Evolutionary conservation across 2,888 invertebrate genomes (phyloP), one percentile per base, ranked within the genome.

Genomic region (Xylota segnis): DNA sequence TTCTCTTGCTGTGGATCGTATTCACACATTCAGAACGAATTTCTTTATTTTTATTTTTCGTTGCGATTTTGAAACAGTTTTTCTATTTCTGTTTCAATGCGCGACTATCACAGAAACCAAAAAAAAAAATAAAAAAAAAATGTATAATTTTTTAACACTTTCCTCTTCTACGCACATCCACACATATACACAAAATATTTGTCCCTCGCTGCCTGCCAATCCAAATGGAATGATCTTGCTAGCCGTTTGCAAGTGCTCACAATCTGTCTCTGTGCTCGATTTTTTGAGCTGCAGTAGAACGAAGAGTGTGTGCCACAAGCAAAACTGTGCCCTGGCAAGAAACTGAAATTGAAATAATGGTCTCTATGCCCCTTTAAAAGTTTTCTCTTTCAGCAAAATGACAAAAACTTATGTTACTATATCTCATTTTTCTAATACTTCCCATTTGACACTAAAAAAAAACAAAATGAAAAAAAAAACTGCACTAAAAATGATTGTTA

Each of bases 401-500:
- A 68, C 70, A 78, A 0, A 40, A 66, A 43, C n/a, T 27, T 58
- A 29, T 47, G 18, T 78, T 43, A 50, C 47, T 58, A 5, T 56
- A 40, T 63, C 59, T 76, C 37, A 68, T 70, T 45, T 75, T 29
- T 59, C 56, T 66, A 52, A 59, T 63, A 40, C 58, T 68, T 56
- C 23, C 34, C 23, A 70, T 40, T 76, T 74, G 27, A 70, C 76
- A 71, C 76, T 79, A 84, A 83, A 70, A 66, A 23, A 79, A 78
- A n/a, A n/a, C n/a, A n/a, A 50, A 56, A 52, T 37, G 71, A 54
- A 56, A 14, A 27, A 23, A 47, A 32, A 27, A 58, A 72, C 76
- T 72, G 81, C 76, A 81, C 86, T 86, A 76, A 86, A 81, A 81
- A 76, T 61, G 40, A 77, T 72, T 82, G 86, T 86, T 86, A 86